Base-by-base conservation (phyloP, 1,140 invertebrate species). In the Lordiphosa clarofinis region DNA sequence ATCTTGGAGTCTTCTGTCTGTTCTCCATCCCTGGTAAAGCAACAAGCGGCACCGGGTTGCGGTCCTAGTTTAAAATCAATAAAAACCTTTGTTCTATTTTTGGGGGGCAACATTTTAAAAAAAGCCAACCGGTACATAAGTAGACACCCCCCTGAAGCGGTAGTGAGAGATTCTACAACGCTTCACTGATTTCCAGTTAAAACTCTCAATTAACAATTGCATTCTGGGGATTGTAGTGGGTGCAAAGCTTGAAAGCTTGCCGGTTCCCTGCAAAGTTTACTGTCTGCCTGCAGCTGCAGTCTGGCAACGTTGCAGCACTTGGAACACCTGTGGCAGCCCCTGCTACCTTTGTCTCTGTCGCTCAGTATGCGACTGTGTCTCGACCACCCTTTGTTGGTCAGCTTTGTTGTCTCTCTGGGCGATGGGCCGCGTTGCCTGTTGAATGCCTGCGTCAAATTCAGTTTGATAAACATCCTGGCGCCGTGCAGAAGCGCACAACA, bases 401-500 rank as follows among this genome's bases (percentile, higher is more conserved):
- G 46, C 33, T 48, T 33, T 36, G 37, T 33, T 24, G 49, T 15
- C 58, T 37, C n/a, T 31, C 28, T 40, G 38, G 31, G 66, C 60
- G 44, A 49, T 46, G 60, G 59, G 19, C 13, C 61, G 42, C 21
- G 39, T 56, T 66, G 78, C 78, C 78, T 84, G 78, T 84, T 84
- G 78, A 73, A 71, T 86, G 73, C 31, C 42, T 47, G 74, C 44
- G 40, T 24, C 48, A 57, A 40, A 54, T 61, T 84, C 79, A 84
- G 78, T 84, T 73, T 65, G 65, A 84, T 84, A 78, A 84, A 76
- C 78, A 73, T 73, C 73, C 79, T 86, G 73, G 56, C 78, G 61
- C 50, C 61, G 78, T 67, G 69, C 73, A 84, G 78, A 73, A 84
- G 79, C 73, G 58, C 42, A 53, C 47, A 37, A 35, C 44, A 39